phyloP scores from a whole-genome alignment of 1,140 invertebrate species.

The Octopus sinensis region DNA sequence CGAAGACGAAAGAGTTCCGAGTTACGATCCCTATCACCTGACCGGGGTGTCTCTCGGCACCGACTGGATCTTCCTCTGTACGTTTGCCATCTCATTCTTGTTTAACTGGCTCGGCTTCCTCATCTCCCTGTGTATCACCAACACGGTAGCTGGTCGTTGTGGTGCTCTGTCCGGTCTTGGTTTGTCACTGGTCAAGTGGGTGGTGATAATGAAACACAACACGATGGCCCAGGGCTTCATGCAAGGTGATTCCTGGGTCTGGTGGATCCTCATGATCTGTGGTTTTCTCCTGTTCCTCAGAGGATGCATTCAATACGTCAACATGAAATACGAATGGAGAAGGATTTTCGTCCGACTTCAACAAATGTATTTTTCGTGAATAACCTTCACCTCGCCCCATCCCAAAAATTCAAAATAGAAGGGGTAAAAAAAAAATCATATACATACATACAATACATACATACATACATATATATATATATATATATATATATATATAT shows the following conservation, averaged over 20 bases:
- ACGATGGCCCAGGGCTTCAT: slow-evolving; percentile 47
- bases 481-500: neutral
- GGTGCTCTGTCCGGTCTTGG: slow-evolving; percentile 89
- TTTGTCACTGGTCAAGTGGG: slow-evolving; percentile 89
- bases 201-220: slow-evolving; percentile 77
- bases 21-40: slow-evolving; percentile 10
- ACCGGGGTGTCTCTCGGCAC: slow-evolving; percentile 45
- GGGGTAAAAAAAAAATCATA: neutral
- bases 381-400: neutral
- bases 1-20: neutral
- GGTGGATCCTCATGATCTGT: slow-evolving; percentile 53
- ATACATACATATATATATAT: neutral
- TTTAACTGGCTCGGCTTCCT: slow-evolving; percentile 96
- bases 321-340: slow-evolving; percentile 85
- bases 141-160: slow-evolving; percentile 87
- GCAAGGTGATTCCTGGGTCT: slow-evolving; percentile 53
- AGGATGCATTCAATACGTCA: slow-evolving; percentile 82
- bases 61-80: slow-evolving; percentile 52
- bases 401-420: neutral
- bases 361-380: slow-evolving; percentile 5
- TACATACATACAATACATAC: neutral
- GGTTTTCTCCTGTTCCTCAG: slow-evolving; percentile 78
- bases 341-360: neutral
- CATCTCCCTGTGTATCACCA: slow-evolving; percentile 86
- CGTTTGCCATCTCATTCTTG: slow-evolving; percentile 69